Conservation (phyloP, 2,797 vertebrate species). For the Aythya fuligula region DNA sequence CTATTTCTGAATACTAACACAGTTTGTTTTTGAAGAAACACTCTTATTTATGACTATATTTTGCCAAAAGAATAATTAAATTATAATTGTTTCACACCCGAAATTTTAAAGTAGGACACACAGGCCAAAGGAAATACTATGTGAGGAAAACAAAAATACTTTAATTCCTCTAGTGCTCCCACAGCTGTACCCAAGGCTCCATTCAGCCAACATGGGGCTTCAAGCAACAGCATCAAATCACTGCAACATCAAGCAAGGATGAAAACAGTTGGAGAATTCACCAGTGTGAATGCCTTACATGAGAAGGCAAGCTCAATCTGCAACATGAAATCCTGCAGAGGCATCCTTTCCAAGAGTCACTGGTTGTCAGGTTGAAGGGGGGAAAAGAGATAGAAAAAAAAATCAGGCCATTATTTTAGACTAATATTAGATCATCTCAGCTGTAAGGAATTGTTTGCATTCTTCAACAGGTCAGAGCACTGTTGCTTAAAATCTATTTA, state of each 20-base stretch:
- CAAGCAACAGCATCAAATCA: not conserved
- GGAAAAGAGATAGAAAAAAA: not conserved
- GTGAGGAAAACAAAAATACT: not conserved
- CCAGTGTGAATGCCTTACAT: not conserved
- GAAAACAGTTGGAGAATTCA: not conserved
- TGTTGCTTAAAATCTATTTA: not conserved
- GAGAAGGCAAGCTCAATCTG: not conserved
- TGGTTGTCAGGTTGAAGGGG: not conserved
- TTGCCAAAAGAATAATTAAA: not conserved
- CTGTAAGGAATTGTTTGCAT: not conserved
- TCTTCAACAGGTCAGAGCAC: not conserved
- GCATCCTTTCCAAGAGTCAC: not conserved
- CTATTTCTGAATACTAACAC: not conserved
- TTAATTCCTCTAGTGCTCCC: not conserved
- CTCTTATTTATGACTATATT: not conserved
- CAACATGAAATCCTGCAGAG: not conserved
- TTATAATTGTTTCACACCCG: not conserved
- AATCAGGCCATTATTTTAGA: not conserved
- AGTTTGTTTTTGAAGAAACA: not conserved
- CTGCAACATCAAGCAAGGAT: not conserved
- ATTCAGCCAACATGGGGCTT: not conserved
- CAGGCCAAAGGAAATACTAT: not conserved
- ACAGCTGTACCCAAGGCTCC: not conserved
- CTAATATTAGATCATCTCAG: not conserved
- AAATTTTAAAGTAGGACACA: not conserved